Evolutionary conservation across 2,113 vertebrate genomes (phyloP).

Genomic region (Thunnus thynnus): DNA sequence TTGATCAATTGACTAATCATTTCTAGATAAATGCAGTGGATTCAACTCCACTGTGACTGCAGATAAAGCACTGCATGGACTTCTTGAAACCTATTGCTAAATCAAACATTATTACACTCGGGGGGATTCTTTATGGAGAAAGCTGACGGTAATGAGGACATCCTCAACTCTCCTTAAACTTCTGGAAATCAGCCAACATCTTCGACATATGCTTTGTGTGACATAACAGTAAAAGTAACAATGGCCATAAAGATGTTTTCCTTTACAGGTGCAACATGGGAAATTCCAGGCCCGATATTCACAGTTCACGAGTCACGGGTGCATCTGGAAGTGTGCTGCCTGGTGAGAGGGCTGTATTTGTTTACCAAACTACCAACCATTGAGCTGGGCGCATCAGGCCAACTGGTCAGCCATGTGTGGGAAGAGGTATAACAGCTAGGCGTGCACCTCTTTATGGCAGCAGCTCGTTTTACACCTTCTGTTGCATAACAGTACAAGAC

Average conservation of each 20-base stretch:
- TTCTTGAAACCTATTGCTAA: background rate
- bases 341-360: slow-evolving; percentile 57
- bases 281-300: slow-evolving; percentile 62
- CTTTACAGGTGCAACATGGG: slow-evolving; percentile 46
- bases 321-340: slow-evolving; percentile 52
- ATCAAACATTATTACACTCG: slow-evolving; percentile 2
- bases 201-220: slow-evolving; percentile 42
- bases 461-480: slow-evolving; percentile 70
- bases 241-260: slow-evolving; percentile 58
- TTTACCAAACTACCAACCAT: slow-evolving; percentile 52
- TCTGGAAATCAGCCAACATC: slow-evolving; percentile 33
- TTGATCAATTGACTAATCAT: too few species aligned
- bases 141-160: slow-evolving; percentile 24
- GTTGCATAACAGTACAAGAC: slow-evolving; percentile 64
- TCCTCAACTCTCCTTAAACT: slow-evolving; percentile 6
- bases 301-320: slow-evolving; percentile 54
- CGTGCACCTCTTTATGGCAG: slow-evolving; percentile 67
- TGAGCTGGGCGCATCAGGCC: slow-evolving; percentile 46
- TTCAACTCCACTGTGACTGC: background rate
- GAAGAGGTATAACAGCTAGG: slow-evolving; percentile 40
- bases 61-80: too few species aligned
- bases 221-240: slow-evolving; percentile 53
- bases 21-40: background rate
- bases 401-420: slow-evolving; percentile 55
- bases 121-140: background rate